Evolutionary conservation across 2,113 vertebrate species (phyloP).

Genomic region (Clupea harengus): DNA sequence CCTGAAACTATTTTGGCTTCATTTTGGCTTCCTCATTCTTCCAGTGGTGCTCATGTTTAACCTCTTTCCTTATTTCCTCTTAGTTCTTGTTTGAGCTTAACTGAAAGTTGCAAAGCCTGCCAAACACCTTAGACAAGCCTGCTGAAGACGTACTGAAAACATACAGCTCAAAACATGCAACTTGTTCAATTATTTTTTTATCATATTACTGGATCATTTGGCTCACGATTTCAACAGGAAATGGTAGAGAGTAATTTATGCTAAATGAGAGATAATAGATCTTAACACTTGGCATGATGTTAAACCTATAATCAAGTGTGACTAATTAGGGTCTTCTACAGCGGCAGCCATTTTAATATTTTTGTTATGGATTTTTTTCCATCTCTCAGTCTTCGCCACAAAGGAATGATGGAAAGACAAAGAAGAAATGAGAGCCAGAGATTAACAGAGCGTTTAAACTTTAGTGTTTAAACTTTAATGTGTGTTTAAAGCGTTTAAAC

Average conservation of each 20-base stretch:
- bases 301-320: constrained; percentile 30
- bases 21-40: no score
- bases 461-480: no score
- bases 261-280: constrained; percentile 37
- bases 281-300: constrained; percentile 17
- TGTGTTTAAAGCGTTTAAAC: no score
- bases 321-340: constrained; percentile 38
- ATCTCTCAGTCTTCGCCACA: no score
- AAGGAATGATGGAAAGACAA: no score
- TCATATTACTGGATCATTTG: background rate
- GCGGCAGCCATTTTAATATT: background rate
- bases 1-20: no score
- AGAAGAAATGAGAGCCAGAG: no score
- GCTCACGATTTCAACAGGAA: background rate
- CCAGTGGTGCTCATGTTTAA: no score
- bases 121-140: no score
- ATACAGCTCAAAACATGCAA: background rate
- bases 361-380: no score
- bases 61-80: background rate
- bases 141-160: background rate
- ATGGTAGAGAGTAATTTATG: no score
- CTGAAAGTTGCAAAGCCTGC: background rate
- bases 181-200: background rate
- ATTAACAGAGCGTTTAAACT: no score
- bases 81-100: background rate